Percentiles rank a stretch among this genome's conserved stretches.
Conservation (phyloP, 1,140 invertebrate species). For the Plutomurus gul region DNA sequence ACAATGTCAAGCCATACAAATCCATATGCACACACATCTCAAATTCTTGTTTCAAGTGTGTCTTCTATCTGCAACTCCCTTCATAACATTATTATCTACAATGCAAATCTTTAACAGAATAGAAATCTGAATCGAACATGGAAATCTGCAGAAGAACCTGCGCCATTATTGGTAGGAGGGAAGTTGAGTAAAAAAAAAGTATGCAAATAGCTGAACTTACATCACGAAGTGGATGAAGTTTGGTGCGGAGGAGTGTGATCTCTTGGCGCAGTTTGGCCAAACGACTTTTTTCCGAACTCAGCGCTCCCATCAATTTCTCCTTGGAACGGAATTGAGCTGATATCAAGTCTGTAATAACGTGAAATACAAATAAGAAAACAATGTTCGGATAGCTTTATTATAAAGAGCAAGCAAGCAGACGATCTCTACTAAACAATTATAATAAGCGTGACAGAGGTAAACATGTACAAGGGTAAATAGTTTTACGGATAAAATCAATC, state of each 20-base stretch:
- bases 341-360: conserved; percentile 42
- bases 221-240: conserved; percentile 36
- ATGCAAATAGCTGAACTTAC: conserved; percentile 11
- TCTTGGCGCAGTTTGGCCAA: conserved; percentile 40
- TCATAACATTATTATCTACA: no score
- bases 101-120: no score
- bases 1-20: no score
- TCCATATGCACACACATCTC: no score
- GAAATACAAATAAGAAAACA: conserved; percentile 9
- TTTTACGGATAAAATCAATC: no score
- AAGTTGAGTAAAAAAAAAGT: background rate
- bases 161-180: background rate
- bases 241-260: conserved; percentile 40
- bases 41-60: no score
- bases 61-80: no score
- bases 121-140: no score
- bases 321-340: conserved; percentile 47
- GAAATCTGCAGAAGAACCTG: background rate
- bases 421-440: no score
- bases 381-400: background rate
- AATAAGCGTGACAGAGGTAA: no score
- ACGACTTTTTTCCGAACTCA: conserved; percentile 9
- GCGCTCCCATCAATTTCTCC: conserved; percentile 36
- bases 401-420: background rate
- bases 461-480: no score